phyloP scores from a whole-genome alignment of 2,888 invertebrate species.

The Cephus sareptanus region DNA sequence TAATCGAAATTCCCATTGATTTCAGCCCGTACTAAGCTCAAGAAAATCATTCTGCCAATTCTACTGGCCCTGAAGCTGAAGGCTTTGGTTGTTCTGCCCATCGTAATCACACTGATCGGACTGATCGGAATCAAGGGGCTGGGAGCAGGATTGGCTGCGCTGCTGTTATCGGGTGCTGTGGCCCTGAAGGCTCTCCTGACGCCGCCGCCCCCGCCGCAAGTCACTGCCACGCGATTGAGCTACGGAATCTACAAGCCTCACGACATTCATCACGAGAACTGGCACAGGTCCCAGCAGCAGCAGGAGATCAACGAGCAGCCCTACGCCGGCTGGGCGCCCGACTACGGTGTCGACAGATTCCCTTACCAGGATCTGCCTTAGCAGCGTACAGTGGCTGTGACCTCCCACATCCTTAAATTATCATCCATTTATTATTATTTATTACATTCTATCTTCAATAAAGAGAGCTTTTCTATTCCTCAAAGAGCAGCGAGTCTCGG shows the following conservation, averaged over 20 bases:
- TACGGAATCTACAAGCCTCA: slow-evolving; percentile 59
- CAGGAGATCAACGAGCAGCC: slow-evolving; percentile 54
- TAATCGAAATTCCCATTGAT: slow-evolving; percentile 14
- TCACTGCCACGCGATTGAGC: slow-evolving; percentile 54
- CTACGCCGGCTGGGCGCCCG: slow-evolving; percentile 58
- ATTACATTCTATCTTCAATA: not conserved
- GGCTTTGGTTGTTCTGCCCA: slow-evolving; percentile 72
- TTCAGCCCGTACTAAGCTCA: slow-evolving; percentile 70
- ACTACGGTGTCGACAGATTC: slow-evolving; percentile 53
- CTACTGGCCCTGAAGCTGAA: slow-evolving; percentile 74
- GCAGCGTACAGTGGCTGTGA: not conserved
- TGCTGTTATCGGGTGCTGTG: slow-evolving; percentile 70
- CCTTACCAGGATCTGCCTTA: slow-evolving; percentile 55
- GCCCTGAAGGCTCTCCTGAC: slow-evolving; percentile 58
- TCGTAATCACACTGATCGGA: slow-evolving; percentile 72
- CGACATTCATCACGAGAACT: slow-evolving; percentile 60
- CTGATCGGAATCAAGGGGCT: slow-evolving; percentile 75
- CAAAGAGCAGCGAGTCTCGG: too few species aligned
- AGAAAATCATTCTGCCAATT: slow-evolving; percentile 73
- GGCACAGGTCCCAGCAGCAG: slow-evolving; percentile 63
- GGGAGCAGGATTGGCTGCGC: slow-evolving; percentile 72
- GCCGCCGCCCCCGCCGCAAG: slow-evolving; percentile 40
- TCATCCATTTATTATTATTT: not conserved
- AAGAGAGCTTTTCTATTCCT: not conserved
- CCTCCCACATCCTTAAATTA: not conserved